phyloP scores from a whole-genome alignment of 2,888 invertebrate species.

The Furcula furcula region DNA sequence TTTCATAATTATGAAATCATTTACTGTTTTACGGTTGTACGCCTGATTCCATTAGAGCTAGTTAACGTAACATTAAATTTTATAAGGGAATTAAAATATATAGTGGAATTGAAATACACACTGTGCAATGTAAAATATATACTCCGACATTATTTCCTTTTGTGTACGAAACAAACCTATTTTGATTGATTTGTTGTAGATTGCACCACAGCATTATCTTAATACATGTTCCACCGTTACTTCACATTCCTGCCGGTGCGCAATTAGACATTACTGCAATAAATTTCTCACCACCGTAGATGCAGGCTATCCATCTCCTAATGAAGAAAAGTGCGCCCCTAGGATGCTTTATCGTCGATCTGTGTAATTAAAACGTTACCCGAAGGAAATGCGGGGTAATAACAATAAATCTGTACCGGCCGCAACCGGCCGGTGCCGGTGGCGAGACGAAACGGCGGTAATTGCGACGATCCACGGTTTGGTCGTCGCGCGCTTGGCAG shows the following conservation, averaged over 20 bases:
- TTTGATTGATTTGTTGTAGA: no score
- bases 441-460: conserved; percentile 30
- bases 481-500: background rate
- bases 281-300: conserved; percentile 59
- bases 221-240: no score
- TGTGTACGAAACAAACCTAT: no score
- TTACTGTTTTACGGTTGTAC: no score
- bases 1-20: no score
- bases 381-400: conserved; percentile 79
- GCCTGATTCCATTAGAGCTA: no score
- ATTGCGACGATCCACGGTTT: conserved; percentile 30
- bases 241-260: conserved; percentile 11
- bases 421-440: conserved; percentile 32
- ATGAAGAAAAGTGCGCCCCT: conserved; percentile 81
- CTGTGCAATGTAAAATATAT: no score
- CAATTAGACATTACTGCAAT: conserved; percentile 55
- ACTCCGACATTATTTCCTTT: no score
- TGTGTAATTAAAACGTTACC: conserved; percentile 82
- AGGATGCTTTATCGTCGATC: conserved; percentile 79
- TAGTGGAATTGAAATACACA: no score
- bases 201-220: no score
- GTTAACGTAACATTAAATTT: no score
- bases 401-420: conserved; percentile 74
- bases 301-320: conserved; percentile 72
- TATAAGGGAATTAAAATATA: no score